These are phyloP conservation scores for Sphaerophoria rueppellii DNA, from an alignment of 2,888 invertebrate genomes.

Conservation along the genomic window DNA sequence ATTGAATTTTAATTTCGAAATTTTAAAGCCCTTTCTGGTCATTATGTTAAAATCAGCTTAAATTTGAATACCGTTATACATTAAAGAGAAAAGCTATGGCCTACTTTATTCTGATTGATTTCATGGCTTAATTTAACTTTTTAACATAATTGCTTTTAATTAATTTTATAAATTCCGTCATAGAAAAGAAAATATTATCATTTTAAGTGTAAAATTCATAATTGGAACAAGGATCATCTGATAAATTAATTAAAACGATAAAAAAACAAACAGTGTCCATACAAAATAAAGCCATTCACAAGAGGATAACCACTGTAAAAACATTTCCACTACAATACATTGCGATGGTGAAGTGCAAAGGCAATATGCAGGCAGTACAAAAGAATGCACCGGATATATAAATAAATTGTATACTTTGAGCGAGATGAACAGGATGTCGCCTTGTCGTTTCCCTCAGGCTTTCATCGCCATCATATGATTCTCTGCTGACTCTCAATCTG, in stretches of 20 bases:
- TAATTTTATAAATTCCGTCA: neutral
- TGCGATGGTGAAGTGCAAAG: neutral
- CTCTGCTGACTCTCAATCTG: neutral
- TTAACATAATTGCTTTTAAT: too few relatives aligned
- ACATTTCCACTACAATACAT: slow-evolving; percentile 47
- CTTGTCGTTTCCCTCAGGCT: neutral
- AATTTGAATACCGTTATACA: too few relatives aligned
- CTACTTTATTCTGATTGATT: too few relatives aligned
- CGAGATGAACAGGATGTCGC: neutral
- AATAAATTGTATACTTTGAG: slow-evolving; percentile 53
- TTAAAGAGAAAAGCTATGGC: too few relatives aligned
- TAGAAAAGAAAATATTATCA: neutral
- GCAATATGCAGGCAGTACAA: slow-evolving; percentile 15
- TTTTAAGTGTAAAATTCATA: neutral
- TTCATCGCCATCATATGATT: neutral
- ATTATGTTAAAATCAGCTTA: too few relatives aligned
- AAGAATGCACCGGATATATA: slow-evolving; percentile 42
- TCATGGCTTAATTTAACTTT: too few relatives aligned
- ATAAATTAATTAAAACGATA: slow-evolving; percentile 16
- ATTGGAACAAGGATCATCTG: slow-evolving; percentile 16
- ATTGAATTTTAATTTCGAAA: too few relatives aligned
- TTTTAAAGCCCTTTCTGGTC: too few relatives aligned
- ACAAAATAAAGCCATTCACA: slow-evolving; percentile 39
- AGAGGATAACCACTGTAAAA: slow-evolving; percentile 44
- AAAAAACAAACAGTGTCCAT: neutral